Conservation (phyloP, 2,888 invertebrate genomes). For the Raillietiella orientalis region DNA sequence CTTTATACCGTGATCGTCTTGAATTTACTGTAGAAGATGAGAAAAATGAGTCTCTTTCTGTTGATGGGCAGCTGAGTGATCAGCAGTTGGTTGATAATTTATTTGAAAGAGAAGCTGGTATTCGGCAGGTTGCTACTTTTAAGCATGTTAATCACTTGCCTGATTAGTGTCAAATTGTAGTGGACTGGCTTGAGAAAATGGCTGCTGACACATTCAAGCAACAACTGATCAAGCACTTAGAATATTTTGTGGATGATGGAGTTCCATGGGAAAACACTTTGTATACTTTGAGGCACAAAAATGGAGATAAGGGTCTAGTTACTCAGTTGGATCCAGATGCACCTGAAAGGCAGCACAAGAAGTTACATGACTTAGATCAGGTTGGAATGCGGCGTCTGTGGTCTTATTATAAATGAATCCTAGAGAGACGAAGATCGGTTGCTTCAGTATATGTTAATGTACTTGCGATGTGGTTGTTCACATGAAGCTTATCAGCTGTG, state of each 20-base stretch:
- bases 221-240: constrained; percentile 16
- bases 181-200: constrained; percentile 72
- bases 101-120: constrained; percentile 20
- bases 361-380: constrained; percentile 51
- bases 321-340: constrained; percentile 64
- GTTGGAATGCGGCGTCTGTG: constrained; percentile 8
- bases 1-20: constrained; percentile 46
- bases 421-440: constrained; percentile 34
- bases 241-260: constrained; percentile 45
- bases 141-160: too few species aligned
- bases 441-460: constrained; percentile 26
- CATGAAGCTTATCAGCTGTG: constrained; percentile 54
- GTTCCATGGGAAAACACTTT: constrained; percentile 75
- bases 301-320: constrained; percentile 14
- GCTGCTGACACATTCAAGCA: constrained; percentile 21
- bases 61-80: constrained; percentile 19
- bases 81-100: constrained; percentile 22
- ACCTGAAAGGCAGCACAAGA: constrained; percentile 35
- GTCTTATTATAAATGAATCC: constrained; percentile 4
- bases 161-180: constrained; percentile 27
- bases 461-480: constrained; percentile 54
- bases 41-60: constrained; percentile 9
- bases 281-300: constrained; percentile 38
- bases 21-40: constrained; percentile 9
- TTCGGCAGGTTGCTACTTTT: constrained; percentile 12